Conservation (phyloP, 2,797 vertebrate genomes). For the Poeciliopsis paucimaculata region DNA sequence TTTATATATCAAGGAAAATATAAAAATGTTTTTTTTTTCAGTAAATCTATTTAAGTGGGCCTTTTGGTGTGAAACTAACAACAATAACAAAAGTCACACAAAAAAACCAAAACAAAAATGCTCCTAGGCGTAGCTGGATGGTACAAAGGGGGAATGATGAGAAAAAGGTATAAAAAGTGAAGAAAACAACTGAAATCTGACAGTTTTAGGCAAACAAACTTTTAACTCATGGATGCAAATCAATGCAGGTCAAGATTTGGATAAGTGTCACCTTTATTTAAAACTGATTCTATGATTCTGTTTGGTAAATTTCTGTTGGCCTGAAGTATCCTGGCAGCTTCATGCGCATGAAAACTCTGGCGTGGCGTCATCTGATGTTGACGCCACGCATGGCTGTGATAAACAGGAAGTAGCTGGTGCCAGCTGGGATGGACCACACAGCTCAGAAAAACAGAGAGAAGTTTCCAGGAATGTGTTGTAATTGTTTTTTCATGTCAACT, state of each 20-base stretch:
- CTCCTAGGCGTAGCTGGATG: no score
- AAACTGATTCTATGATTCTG: slow-evolving; percentile 16
- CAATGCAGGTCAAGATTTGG: slow-evolving; percentile 15
- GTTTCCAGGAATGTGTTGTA: no score
- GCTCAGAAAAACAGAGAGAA: no score
- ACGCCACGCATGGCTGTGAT: no score
- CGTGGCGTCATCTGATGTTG: no score
- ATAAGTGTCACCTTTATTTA: slow-evolving; percentile 20
- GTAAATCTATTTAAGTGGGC: not conserved
- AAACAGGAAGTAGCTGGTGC: no score
- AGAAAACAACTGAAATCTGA: no score
- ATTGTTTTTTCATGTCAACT: no score
- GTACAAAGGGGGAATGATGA: not conserved
- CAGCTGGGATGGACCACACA: no score
- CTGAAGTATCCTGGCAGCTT: slow-evolving; percentile 86
- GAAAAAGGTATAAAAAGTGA: not conserved
- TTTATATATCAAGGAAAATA: slow-evolving; percentile 15
- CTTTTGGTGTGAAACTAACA: not conserved
- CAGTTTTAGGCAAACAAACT: not conserved
- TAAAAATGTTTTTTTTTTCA: not conserved
- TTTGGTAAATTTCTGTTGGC: not conserved
- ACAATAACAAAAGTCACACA: not conserved
- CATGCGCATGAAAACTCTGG: no score
- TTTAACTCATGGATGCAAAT: not conserved
- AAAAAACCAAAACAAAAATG: not conserved